Evolutionary conservation across 64 coral and sea anemone species (phyloP), one percentile per base, ranked within the genome.

Genomic region (Stylophora pistillata): DNA sequence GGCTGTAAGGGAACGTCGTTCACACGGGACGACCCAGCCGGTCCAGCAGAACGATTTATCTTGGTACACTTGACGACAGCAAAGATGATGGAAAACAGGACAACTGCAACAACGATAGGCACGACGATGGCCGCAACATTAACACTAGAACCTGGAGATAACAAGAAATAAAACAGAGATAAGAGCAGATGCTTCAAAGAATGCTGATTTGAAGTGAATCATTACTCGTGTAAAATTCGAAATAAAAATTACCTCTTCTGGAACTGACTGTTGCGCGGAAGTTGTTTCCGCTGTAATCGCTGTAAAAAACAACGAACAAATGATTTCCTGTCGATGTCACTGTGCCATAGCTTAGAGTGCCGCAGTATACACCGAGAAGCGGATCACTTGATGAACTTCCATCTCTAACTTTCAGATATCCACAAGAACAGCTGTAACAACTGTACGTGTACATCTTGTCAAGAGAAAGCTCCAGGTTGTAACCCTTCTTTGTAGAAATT

Each of bases 261-360:
- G 78, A 81, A 65, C 15, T 29, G 58, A 81, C 58, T 2, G 78
- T 81, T 41, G 78, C 78, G 14, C 64, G 0, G 63, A 82, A 82
- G 0, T 0, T 63, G 78, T 63, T 29, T 10, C 32, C 33, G 10
- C 58, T 23, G 3, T 23, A 0, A n/a, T 2, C 0, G 29, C 15
- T 20, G 41, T 82, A 63, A 55, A 27, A 80, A 30, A 41, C 20
- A 20, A 82, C 18, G 17, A 30, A 82, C 29, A 82, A 63, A 10
- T 82, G 57, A 16, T 82, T 82, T 82, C 58, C 57, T 17, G 7
- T 62, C 20, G 78, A 23, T 41, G 78, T 62, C 28, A 82, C 78
- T 30, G 3, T 11, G 21, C 30, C 32, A 23, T 30, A 59, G n/a
- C 64, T 37, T 18, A 37, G 20, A 37, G 16, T 30, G 64, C 10